Evolutionary conservation across 2,888 invertebrate genomes (phyloP), one percentile per base, ranked within the genome.

Genomic region (Drosophila hamatofila): DNA sequence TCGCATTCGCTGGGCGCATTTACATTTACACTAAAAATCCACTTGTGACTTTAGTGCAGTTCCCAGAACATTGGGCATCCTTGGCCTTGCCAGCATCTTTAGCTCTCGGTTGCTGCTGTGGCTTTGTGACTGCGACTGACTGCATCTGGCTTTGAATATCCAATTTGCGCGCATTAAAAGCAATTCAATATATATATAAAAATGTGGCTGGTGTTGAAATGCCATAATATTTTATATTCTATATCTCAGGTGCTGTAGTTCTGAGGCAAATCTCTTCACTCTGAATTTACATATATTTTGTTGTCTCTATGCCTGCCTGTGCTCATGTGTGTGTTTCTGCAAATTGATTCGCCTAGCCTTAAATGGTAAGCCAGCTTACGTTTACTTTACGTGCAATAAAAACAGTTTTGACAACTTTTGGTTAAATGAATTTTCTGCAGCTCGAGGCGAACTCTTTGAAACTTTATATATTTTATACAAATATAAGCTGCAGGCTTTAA

Each of bases 11-110:
- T 51, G 63, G 63, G 69, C 63, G 60, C 51, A 61, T 67, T 73
- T 81, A 57, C 63, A 76, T 72, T 68, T 21, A n/a, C 35, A 52
- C 69, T 67, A 63, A 42, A 80, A 89, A 89, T 88, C 90, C 84
- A 85, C 86, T 84, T 79, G 72, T 69, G 88, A 76, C 71, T 84
- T 62, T 62, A 68, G 68, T 65, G 70, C 41, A 8, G 16, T 2
- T 42, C 6, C 6, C 55, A 18, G 39, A 42, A 7, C 39, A n/a
- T 48, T 37, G 39, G 11, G 14, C 33, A 42, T 44, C 42, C 48
- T 63, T 57, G 56, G 59, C 72, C 56, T 57, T 51, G 59, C 72
- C 56, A 65, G 52, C 46, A 54, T 67, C 62, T 58, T 27, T 23
- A 49, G 58, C 56, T 25, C 16, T 25, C 14, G 51, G 23, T 23